phyloP scores from a whole-genome alignment of 2,888 invertebrate species.

The Pterostichus niger region DNA sequence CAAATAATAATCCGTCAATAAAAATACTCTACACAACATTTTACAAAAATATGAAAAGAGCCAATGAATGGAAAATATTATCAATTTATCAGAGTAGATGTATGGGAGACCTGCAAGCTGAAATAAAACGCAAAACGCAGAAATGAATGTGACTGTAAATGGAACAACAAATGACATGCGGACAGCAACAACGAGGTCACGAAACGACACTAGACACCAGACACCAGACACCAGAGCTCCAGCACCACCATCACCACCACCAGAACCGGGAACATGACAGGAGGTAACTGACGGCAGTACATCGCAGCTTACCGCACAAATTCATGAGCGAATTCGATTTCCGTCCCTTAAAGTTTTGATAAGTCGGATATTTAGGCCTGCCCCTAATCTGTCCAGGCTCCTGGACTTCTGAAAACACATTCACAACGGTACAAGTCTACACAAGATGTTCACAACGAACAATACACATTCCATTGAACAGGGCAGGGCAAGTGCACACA shows the following conservation, averaged over 20 bases:
- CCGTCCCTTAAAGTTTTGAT: slow-evolving; percentile 93
- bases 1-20: too few species aligned
- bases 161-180: slow-evolving; percentile 42
- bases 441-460: slow-evolving; percentile 62
- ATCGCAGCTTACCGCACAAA: slow-evolving; percentile 92
- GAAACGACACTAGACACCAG: slow-evolving; percentile 67
- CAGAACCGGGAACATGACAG: slow-evolving; percentile 69
- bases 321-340: slow-evolving; percentile 97
- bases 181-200: slow-evolving; percentile 46
- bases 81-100: neutral
- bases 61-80: neutral
- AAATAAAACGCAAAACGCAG: slow-evolving; percentile 45
- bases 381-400: slow-evolving; percentile 88
- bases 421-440: slow-evolving; percentile 71
- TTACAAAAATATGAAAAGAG: neutral
- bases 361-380: slow-evolving; percentile 91
- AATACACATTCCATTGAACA: slow-evolving; percentile 60
- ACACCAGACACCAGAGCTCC: slow-evolving; percentile 73
- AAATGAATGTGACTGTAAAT: slow-evolving; percentile 43
- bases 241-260: slow-evolving; percentile 67
- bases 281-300: slow-evolving; percentile 53
- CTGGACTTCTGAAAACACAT: slow-evolving; percentile 91
- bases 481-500: slow-evolving; percentile 59
- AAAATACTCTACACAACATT: neutral
- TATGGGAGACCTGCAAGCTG: slow-evolving; percentile 47